These are phyloP conservation scores for Phasianus colchicus DNA, from an alignment of 2,113 vertebrate genomes.

Conservation along the genomic window DNA sequence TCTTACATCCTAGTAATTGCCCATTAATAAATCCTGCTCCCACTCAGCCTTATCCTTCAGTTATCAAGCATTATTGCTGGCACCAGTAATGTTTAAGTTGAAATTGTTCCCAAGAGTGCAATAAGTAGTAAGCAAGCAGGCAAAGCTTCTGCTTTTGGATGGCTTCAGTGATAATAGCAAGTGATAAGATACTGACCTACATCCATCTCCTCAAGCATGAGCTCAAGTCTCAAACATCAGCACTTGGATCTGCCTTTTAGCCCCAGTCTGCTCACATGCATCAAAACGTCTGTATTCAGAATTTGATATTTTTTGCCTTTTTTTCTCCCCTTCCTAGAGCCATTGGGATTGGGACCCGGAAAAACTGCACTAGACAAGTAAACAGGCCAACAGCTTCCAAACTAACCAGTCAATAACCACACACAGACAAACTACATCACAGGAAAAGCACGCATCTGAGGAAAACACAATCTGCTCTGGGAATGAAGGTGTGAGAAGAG, in stretches of 20 bases:
- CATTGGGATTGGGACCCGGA: background rate
- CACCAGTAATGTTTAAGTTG: background rate
- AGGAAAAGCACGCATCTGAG: background rate
- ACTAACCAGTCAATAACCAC: background rate
- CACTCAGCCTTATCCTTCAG: constrained; percentile 26
- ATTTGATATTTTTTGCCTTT: rapidly evolving
- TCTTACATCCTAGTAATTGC: constrained; percentile 26
- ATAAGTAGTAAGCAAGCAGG: background rate
- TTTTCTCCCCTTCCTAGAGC: background rate
- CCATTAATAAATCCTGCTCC: constrained; percentile 50
- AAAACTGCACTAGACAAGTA: background rate
- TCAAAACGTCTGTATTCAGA: background rate
- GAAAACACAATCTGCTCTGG: background rate
- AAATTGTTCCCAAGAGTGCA: constrained; percentile 24
- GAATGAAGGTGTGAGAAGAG: background rate
- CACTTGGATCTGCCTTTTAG: background rate
- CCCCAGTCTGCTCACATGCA: background rate
- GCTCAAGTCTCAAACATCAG: background rate
- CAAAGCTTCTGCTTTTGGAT: constrained; percentile 50
- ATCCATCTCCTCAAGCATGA: background rate
- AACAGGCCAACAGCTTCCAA: background rate
- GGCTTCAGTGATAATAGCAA: background rate
- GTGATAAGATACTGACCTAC: constrained; percentile 21
- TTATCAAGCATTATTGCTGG: background rate
- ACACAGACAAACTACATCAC: background rate